Evolutionary conservation across 2,888 invertebrate genomes (phyloP), one percentile per base, ranked within the genome.

Genomic region (Steinernema scapterisci): DNA sequence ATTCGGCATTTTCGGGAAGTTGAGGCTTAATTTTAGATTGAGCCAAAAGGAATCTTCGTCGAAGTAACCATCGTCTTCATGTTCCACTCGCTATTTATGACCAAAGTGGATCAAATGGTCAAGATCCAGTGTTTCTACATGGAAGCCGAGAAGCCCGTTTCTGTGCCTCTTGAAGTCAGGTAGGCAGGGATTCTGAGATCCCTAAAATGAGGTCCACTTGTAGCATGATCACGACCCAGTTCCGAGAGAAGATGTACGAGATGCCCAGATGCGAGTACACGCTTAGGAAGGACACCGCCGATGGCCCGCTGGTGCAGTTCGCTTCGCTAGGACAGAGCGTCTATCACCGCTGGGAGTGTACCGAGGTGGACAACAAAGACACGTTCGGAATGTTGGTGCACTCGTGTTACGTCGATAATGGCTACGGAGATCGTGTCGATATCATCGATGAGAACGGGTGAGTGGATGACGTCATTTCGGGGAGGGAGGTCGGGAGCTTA

Each of bases 361-460:
- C 81, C n/a, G 86, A 86, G 77, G 78, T 79, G 0, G 82, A 83
- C 54, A 80, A 81, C 52, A 80, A 85, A 51, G 87, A 87, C 77
- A 84, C 85, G 5, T 87, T 86, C 73, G 87, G 87, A 38, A 87
- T 87, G 87, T 79, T 87, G 16, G 86, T 87, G n/a, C 86, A 86
- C 75, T 84, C 83, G 7, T 87, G 87, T 71, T 86, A 82, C 73
- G 87, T 87, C 0, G 86, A 87, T 71, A 86, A 86, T 63, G 86
- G 87, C 3, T 80, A 78, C 70, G 87, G 87, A 0, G 85, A 87
- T 74, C 75, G 79, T 13, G 86, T 86, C 6, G 85, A 87, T 56
- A 81, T 87, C 44, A 75, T 87, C 19, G 83, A 86, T 75, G 73
- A 72, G 21, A 83, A 82, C 46, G 86, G 86, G 80, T 86, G 51